Conservation (phyloP, 1,140 invertebrate species). For the Drosophila nikananu region DNA sequence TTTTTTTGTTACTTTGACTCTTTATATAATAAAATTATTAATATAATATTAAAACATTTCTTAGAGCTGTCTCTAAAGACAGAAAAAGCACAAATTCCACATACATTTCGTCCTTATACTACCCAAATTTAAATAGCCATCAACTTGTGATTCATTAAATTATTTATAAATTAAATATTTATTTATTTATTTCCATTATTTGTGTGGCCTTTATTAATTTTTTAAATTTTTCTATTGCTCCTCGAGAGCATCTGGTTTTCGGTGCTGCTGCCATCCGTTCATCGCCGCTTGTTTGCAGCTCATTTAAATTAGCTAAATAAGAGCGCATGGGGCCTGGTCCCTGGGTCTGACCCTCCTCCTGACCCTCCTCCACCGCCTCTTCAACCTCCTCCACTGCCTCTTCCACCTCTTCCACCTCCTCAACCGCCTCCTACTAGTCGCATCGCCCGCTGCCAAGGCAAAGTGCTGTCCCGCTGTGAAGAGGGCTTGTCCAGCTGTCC, state of each 20-base stretch:
- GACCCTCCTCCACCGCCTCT: background rate
- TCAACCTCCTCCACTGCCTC: background rate
- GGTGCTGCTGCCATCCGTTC: background rate
- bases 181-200: background rate
- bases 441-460: background rate
- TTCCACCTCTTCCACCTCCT: background rate
- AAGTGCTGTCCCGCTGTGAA: slow-evolving; percentile 52
- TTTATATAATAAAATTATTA: no score
- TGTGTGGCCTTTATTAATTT: background rate
- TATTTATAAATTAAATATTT: background rate
- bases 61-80: no score
- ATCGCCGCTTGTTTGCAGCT: slow-evolving; percentile 59
- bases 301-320: slow-evolving; percentile 74
- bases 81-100: no score
- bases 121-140: no score
- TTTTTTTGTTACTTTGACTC: no score
- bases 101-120: no score
- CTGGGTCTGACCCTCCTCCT: slow-evolving; percentile 12
- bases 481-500: slow-evolving; percentile 67
- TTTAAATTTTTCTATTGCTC: background rate
- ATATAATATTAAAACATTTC: no score
- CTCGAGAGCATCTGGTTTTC: background rate
- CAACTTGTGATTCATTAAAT: no score
- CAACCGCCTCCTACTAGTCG: background rate
- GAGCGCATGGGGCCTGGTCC: slow-evolving; percentile 38